These are phyloP conservation scores for Agrochola litura DNA, from an alignment of 2,888 invertebrate genomes.

Conservation along the genomic window DNA sequence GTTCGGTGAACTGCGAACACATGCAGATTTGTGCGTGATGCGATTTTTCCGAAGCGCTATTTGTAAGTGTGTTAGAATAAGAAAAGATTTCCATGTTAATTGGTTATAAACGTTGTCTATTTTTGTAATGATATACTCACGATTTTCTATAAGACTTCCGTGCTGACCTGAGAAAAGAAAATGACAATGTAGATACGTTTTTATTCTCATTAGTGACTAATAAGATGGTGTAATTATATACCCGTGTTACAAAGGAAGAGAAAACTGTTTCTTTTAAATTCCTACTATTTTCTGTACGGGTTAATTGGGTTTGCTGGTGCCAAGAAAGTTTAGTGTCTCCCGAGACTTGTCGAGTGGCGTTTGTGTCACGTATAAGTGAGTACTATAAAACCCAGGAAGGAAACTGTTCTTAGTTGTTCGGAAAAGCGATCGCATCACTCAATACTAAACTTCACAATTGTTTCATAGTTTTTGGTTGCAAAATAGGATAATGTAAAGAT, in stretches of 20 bases:
- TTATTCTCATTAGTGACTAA: slow-evolving; percentile 9
- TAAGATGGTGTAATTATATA: neutral
- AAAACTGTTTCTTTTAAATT: slow-evolving; percentile 31
- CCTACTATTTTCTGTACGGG: slow-evolving; percentile 22
- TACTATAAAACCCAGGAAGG: neutral
- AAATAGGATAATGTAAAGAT: neutral
- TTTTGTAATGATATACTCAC: slow-evolving; percentile 61
- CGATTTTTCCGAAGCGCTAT: slow-evolving; percentile 19
- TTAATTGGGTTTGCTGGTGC: slow-evolving; percentile 45
- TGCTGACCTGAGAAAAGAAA: slow-evolving; percentile 67
- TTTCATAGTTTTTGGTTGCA: neutral
- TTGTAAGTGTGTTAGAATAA: slow-evolving; percentile 50
- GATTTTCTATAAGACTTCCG: slow-evolving; percentile 68
- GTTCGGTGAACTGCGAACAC: slow-evolving; percentile 21
- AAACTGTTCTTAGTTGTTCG: neutral
- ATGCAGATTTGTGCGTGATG: slow-evolving; percentile 32
- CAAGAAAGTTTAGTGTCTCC: slow-evolving; percentile 38
- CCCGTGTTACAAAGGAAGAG: neutral
- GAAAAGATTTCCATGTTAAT: slow-evolving; percentile 36
- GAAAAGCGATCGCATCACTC: neutral
- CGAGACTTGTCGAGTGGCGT: slow-evolving; percentile 24
- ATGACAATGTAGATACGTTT: slow-evolving; percentile 46
- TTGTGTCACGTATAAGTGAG: slow-evolving; percentile 29
- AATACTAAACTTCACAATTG: neutral
- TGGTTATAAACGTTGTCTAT: slow-evolving; percentile 33